Percentiles rank a stretch among this genome's conserved stretches.
phyloP scores from a whole-genome alignment of 2,888 invertebrate genomes.

The Ceraclea dissimilis region DNA sequence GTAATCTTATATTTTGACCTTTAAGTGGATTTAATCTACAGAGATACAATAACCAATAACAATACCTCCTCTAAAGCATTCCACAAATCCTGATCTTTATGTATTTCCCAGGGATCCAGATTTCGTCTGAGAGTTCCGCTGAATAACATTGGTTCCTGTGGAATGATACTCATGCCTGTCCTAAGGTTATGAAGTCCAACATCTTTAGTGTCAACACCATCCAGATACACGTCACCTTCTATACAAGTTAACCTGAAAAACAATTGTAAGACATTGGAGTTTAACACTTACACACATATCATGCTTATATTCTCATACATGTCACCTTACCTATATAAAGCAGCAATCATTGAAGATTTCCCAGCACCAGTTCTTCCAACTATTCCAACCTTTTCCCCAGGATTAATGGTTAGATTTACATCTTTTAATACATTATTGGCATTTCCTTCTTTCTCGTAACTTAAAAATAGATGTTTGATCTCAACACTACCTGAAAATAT shows the following conservation, averaged over 20 bases:
- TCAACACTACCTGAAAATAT: constrained; percentile 19
- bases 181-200: constrained; percentile 51
- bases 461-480: constrained; percentile 19
- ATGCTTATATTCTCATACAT: not conserved
- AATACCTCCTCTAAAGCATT: constrained; percentile 59
- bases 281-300: not conserved
- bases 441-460: constrained; percentile 17
- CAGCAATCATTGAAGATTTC: constrained; percentile 67
- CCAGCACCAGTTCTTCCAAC: constrained; percentile 82
- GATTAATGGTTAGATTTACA: constrained; percentile 48
- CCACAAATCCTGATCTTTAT: constrained; percentile 60
- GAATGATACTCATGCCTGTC: constrained; percentile 38
- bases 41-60: not conserved
- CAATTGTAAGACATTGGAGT: not conserved
- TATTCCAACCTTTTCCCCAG: constrained; percentile 64
- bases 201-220: constrained; percentile 36
- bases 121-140: constrained; percentile 71
- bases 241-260: constrained; percentile 42
- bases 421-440: constrained; percentile 44
- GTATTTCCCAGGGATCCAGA: constrained; percentile 63
- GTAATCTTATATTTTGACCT: too few species aligned
- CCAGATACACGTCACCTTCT: constrained; percentile 41
- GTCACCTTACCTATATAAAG: constrained; percentile 57
- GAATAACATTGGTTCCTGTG: constrained; percentile 66
- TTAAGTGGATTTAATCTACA: too few species aligned